These are phyloP conservation scores for Chondrilla cf. caribensis DNA, from an alignment of 37 sponge, comb jelly and placozoan genomes.

Conservation along the genomic window DNA sequence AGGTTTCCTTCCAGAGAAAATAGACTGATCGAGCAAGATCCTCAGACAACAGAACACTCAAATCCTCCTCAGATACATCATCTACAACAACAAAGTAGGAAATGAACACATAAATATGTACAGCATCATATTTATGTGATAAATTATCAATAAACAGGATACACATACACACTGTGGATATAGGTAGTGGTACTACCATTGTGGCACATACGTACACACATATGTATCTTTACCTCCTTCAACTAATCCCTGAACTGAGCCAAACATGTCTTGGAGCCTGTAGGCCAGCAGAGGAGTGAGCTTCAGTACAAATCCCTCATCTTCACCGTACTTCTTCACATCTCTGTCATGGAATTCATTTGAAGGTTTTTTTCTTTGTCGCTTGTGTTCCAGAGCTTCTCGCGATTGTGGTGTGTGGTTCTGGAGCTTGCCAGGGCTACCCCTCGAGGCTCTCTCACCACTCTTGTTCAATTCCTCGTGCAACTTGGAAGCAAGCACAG, in stretches of 20 bases:
- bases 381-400: not conserved
- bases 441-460: not conserved
- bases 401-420: not conserved
- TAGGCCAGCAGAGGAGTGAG: slow-evolving; percentile 45
- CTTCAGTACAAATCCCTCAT: slow-evolving; percentile 39
- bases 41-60: slow-evolving; percentile 63
- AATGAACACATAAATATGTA: no score
- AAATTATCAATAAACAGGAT: no score
- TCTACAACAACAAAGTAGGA: slow-evolving; percentile 17
- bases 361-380: not conserved
- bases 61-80: slow-evolving; percentile 48
- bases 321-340: not conserved
- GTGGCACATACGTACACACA: not conserved
- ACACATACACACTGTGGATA: not conserved
- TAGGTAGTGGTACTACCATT: not conserved
- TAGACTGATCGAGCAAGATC: slow-evolving; percentile 42
- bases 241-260: slow-evolving; percentile 28
- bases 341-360: not conserved
- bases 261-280: slow-evolving; percentile 64
- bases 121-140: no score
- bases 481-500: not conserved
- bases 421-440: not conserved
- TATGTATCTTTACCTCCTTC: slow-evolving; percentile 6
- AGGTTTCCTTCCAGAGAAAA: slow-evolving; percentile 59
- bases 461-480: not conserved